phyloP scores from a whole-genome alignment of 2,888 invertebrate genomes.

The Caenorhabditis japonica region DNA sequence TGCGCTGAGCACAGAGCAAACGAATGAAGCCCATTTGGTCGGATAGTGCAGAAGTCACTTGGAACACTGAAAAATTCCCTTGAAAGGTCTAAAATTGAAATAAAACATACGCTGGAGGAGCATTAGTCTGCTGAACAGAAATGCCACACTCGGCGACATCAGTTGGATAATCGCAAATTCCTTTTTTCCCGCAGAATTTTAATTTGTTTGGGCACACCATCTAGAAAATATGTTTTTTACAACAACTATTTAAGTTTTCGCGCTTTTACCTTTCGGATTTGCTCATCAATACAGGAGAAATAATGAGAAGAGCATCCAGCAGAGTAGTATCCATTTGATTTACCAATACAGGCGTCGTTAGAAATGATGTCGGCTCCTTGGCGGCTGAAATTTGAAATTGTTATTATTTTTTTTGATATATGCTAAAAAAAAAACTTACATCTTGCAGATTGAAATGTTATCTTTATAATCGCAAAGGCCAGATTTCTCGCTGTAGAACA shows the following conservation, averaged over 20 bases:
- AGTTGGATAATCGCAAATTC: slow-evolving; percentile 45
- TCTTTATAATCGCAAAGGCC: slow-evolving; percentile 62
- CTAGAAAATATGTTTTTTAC: slow-evolving; percentile 19
- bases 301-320: slow-evolving; percentile 61
- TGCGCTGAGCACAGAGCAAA: slow-evolving; percentile 44
- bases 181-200: slow-evolving; percentile 40
- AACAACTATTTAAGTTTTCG: neutral
- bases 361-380: slow-evolving; percentile 21
- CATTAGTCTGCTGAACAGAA: neutral
- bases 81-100: neutral
- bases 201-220: slow-evolving; percentile 46
- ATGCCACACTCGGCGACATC: slow-evolving; percentile 47
- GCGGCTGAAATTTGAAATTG: slow-evolving; percentile 36
- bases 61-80: slow-evolving; percentile 29
- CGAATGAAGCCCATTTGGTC: slow-evolving; percentile 41
- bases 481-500: slow-evolving; percentile 57
- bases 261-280: slow-evolving; percentile 42
- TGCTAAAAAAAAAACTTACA: neutral
- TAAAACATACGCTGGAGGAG: slow-evolving; percentile 44
- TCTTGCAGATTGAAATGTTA: slow-evolving; percentile 47
- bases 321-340: slow-evolving; percentile 64
- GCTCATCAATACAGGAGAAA: slow-evolving; percentile 58
- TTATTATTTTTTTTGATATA: too few relatives aligned
- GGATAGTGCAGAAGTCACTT: slow-evolving; percentile 41
- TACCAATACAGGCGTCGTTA: slow-evolving; percentile 54